Evolutionary conservation across 1,140 invertebrate genomes (phyloP).

Genomic region (Trichonephila inaurata): DNA sequence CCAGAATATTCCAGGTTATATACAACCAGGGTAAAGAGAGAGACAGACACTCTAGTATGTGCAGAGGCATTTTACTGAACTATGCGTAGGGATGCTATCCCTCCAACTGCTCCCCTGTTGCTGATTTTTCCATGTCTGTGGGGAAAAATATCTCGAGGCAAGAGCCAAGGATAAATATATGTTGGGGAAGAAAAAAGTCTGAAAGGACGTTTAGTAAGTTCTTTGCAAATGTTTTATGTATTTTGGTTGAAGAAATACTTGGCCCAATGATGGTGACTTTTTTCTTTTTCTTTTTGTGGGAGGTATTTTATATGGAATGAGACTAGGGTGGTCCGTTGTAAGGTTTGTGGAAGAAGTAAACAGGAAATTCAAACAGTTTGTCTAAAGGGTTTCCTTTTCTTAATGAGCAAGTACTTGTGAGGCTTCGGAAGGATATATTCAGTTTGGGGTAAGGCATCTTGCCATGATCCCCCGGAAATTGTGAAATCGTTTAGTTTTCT

Average conservation of each 20-base stretch:
- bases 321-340: not conserved
- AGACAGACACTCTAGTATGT: not conserved
- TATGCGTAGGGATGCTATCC: not conserved
- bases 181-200: not conserved
- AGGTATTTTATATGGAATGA: not conserved
- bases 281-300: too few relatives aligned
- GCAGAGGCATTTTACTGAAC: not conserved
- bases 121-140: slow-evolving; percentile 15
- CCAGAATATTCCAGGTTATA: not conserved
- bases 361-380: not conserved
- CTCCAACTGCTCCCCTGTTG: not conserved
- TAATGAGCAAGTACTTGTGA: too few relatives aligned
- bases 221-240: slow-evolving; percentile 17
- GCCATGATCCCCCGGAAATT: too few relatives aligned
- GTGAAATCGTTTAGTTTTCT: too few relatives aligned
- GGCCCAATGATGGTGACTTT: too few relatives aligned
- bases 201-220: not conserved
- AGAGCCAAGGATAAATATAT: not conserved
- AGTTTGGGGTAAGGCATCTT: too few relatives aligned
- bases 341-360: not conserved
- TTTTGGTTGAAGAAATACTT: not conserved
- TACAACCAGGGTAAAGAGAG: not conserved
- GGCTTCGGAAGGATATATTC: too few relatives aligned
- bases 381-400: too few relatives aligned
- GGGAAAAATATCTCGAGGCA: not conserved